phyloP scores from a whole-genome alignment of 2,797 vertebrate species.

The Alectoris magna region DNA sequence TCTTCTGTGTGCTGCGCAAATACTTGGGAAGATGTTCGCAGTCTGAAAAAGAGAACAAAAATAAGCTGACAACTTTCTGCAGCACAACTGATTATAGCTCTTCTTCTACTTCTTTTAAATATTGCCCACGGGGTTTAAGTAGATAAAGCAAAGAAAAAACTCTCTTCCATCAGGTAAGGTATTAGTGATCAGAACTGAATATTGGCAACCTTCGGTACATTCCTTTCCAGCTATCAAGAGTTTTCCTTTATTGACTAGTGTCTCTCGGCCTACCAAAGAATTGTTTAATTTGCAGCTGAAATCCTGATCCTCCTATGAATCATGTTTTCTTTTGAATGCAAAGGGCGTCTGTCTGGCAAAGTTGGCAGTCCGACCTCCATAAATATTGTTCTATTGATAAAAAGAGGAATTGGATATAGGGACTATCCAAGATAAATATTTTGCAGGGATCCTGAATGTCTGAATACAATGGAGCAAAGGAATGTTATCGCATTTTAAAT shows the following conservation, averaged over 20 bases:
- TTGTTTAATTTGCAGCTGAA: constrained; percentile 51
- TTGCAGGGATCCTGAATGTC: constrained; percentile 35
- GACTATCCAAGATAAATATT: constrained; percentile 63
- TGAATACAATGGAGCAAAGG: constrained; percentile 53
- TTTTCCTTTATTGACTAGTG: constrained; percentile 51
- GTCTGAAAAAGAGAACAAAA: not conserved
- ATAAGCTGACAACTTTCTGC: not conserved
- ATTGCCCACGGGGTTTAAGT: constrained; percentile 12
- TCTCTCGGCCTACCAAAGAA: constrained; percentile 43
- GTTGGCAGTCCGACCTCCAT: constrained; percentile 34
- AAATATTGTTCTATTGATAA: constrained; percentile 66
- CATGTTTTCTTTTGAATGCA: constrained; percentile 50
- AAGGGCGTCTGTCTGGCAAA: constrained; percentile 61
- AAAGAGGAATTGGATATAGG: constrained; percentile 49
- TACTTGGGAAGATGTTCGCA: not conserved
- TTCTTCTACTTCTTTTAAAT: not conserved
- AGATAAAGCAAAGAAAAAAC: constrained; percentile 27
- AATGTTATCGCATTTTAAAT: constrained; percentile 39
- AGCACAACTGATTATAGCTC: not conserved
- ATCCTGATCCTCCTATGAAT: constrained; percentile 18
- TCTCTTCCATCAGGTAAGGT: constrained; percentile 6
- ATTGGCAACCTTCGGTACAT: constrained; percentile 30
- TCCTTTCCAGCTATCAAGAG: constrained; percentile 48
- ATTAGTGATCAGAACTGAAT: constrained; percentile 36
- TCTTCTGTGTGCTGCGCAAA: not conserved